These are phyloP conservation scores for Corythornis vintsioides DNA, from an alignment of 2,113 vertebrate species.

Conservation along the genomic window DNA sequence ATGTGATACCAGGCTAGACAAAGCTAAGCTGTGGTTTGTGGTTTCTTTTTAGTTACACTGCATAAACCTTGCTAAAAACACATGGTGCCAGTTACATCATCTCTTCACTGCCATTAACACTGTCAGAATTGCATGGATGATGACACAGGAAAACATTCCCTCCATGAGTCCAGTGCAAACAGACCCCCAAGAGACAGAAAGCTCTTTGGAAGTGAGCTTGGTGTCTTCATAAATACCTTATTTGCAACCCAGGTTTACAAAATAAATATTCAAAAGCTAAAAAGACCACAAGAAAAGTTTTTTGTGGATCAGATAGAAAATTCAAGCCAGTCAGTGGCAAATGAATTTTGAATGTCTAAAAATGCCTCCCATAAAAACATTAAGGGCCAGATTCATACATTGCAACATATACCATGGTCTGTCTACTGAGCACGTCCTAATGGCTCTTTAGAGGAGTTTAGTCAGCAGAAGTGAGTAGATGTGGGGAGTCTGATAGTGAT, in stretches of 20 bases:
- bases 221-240: not conserved
- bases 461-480: not conserved
- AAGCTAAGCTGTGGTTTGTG: not conserved
- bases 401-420: not conserved
- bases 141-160: not conserved
- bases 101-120: not conserved
- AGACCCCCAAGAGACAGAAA: not conserved
- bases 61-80: not conserved
- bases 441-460: not conserved
- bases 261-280: not conserved
- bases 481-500: not conserved
- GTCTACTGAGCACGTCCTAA: not conserved
- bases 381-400: not conserved
- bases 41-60: not conserved
- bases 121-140: not conserved
- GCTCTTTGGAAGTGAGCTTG: not conserved
- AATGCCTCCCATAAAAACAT: not conserved
- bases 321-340: not conserved
- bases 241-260: not conserved
- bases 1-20: not conserved
- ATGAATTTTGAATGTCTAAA: not conserved
- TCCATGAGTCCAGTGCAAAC: not conserved
- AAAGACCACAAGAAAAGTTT: accelerated
- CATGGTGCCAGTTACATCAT: not conserved
- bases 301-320: not conserved